Evolutionary conservation across 2,797 vertebrate species (phyloP), one percentile per base, ranked within the genome.

Genomic region (Spheniscus humboldti): DNA sequence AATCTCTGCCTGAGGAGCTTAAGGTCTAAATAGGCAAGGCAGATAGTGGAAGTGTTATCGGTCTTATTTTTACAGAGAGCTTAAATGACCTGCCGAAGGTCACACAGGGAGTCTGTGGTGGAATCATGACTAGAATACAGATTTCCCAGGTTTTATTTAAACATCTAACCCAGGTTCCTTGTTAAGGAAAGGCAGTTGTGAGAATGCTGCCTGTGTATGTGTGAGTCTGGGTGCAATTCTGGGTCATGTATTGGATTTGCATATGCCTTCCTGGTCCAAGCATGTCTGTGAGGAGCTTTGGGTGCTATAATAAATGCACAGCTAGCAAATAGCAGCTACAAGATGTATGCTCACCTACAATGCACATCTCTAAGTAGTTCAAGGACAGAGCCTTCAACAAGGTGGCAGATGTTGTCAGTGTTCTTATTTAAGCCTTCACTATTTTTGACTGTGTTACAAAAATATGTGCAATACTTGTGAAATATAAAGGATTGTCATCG

Each of bases 51-150:
- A 81, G 28, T 77, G 84, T 91, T 97, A 94, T 84, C 91, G 72
- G 72, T 68, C 92, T 91, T 77, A 68, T 71, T 97, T 94, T 86
- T 88, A 74, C 83, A 84, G 82, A 73, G 89, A 90, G 95, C 82
- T 94, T 69, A 20, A 95, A 92, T 84, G 95, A 92, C 93, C 92
- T 84, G 89, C 87, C 3, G 25, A 80, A 95, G 96, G 96, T 96
- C 96, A 90, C 74, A 2, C 56, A 24, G 66, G 90, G 82, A 92
- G 90, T 37, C 57, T 66, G n/a, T 47, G 87, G 41, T 39, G 55
- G 47, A 76, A 53, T 66, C 86, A 69, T 18, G 66, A 48, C 67
- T 59, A 35, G 87, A 92, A 97, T 76, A 86, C 78, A 67, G 75
- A 95, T 90, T 76, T 66, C 47, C 57, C 25, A 43, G 52, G 53